Evolutionary conservation across 2,888 invertebrate species (phyloP), one percentile per base, ranked within the genome.

Genomic region (Cyrtodaria siliqua): DNA sequence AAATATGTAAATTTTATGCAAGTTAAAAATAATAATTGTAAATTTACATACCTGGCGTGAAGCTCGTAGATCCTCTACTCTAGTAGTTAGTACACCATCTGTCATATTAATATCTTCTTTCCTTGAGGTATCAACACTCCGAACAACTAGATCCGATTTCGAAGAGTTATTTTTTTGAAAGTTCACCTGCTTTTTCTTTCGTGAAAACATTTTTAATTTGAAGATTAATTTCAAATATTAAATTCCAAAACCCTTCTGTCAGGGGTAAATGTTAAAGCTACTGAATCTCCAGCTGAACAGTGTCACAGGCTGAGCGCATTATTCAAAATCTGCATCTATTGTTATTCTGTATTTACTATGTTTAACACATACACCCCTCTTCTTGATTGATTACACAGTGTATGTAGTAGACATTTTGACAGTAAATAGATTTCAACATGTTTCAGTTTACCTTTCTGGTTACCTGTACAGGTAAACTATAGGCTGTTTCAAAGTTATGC

Each of bases 181-280:
- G 33, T 33, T 33, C 33, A 33, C 33, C 75, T 75, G 75, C 55
- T 82, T 79, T 63, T 84, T 84, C 52, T 79, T 84, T 16, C 73
- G 24, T 14, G 53, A 67, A 79, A 84, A 84, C 83, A 84, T 84
- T 56, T 26, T 78, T 33, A 61, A 20, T 44, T 16, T 16, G 3
- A 9, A 44, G 16, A 33, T 33, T 33, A 8, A 33, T 12, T 8
- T 4, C 33, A 33, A 33, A 33, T 33, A 12, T 33, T 33, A 4
- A 33, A 33, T 8, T 33, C 12, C 6, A 33, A 33, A 33, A 33
- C 4, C 4, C 33, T 8, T 33, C 33, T 8, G 33, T 33, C 12
- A 8, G 6, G 33, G 12, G 33, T 33, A 12, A 33, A 33, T 33
- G 4, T 33, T 33, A 33, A 33, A 4, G 12, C 33, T 33, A 4